A percentile compares a stretch with the other conserved stretches of the same genome.
Evolutionary conservation across 2,797 vertebrate species (phyloP).

Genomic region (Xenops minutus): DNA sequence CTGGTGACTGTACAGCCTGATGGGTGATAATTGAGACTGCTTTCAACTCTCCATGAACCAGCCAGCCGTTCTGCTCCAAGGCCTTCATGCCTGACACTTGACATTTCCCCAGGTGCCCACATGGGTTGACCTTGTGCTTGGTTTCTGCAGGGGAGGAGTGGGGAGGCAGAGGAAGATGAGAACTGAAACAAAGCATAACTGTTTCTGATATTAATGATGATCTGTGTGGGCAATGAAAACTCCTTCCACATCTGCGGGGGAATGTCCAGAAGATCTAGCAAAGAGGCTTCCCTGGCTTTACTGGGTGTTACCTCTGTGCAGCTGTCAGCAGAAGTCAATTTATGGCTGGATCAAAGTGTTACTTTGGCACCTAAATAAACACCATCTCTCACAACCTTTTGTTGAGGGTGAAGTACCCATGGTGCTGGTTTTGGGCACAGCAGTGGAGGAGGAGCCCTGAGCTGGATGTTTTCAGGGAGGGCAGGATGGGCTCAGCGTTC

Average conservation of each 20-base stretch:
- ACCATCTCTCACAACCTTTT: background rate
- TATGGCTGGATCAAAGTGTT: background rate
- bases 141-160: background rate
- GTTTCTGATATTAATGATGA: background rate
- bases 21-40: conserved; percentile 22
- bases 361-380: background rate
- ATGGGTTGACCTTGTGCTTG: background rate
- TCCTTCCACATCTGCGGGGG: background rate
- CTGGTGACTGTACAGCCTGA: background rate
- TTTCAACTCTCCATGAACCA: background rate
- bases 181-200: background rate
- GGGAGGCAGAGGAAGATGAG: background rate
- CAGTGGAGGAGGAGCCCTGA: background rate
- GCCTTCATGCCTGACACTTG: background rate
- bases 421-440: background rate
- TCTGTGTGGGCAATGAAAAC: background rate
- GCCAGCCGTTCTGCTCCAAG: background rate
- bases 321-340: background rate
- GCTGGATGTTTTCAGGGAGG: background rate
- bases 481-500: background rate
- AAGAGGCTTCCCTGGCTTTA: background rate
- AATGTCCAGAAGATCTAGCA: background rate
- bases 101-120: conserved; percentile 12
- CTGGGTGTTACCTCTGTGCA: background rate
- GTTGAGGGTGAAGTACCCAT: background rate